Conservation (phyloP, 2,888 invertebrate genomes). For the Himalopsyche kuldschensis region DNA sequence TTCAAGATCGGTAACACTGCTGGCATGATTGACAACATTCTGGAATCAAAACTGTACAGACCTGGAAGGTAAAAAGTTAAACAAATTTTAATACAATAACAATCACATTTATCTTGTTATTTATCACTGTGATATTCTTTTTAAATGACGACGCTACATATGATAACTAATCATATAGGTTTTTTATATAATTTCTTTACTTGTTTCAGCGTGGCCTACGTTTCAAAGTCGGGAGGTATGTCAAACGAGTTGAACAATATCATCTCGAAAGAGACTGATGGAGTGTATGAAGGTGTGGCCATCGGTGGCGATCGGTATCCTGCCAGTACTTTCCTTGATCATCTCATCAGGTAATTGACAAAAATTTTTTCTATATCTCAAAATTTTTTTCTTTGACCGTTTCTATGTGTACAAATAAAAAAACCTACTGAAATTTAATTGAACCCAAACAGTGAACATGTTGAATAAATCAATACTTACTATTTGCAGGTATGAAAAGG, state of each 20-base stretch:
- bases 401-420: too few relatives aligned
- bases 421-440: not conserved
- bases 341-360: conserved; percentile 89
- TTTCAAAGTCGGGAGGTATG: conserved; percentile 98
- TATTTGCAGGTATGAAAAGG: conserved; percentile 64
- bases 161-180: not conserved
- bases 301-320: conserved; percentile 98
- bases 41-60: conserved; percentile 94
- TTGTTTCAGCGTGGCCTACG: conserved; percentile 85
- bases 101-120: too few relatives aligned
- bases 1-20: conserved; percentile 99
- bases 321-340: conserved; percentile 97
- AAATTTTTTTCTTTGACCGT: too few relatives aligned
- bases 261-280: conserved; percentile 93
- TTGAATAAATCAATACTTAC: not conserved
- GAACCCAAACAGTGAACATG: not conserved
- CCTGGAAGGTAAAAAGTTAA: conserved; percentile 71
- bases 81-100: not conserved
- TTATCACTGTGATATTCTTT: too few relatives aligned
- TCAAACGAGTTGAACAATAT: conserved; percentile 99
- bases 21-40: conserved; percentile 99
- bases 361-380: too few relatives aligned
- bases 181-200: not conserved
- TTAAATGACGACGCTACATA: not conserved
- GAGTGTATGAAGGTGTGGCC: conserved; percentile 96